phyloP scores from a whole-genome alignment of 1,140 invertebrate species.

The Bombus turneri region DNA sequence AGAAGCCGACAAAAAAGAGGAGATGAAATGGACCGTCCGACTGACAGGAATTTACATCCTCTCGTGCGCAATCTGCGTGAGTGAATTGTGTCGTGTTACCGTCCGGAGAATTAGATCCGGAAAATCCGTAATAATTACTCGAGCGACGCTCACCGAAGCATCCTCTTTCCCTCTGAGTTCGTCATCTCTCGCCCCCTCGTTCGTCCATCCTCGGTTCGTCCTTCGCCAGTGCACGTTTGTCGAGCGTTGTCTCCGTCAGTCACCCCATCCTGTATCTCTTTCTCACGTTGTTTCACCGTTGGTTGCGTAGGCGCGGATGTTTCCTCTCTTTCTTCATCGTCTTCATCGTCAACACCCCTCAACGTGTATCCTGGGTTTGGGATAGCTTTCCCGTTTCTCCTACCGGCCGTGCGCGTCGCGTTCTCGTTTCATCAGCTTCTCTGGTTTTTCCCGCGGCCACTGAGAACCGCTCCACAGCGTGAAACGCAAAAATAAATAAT shows the following conservation, averaged over 20 bases:
- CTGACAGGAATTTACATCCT: conserved; percentile 81
- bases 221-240: conserved; percentile 24
- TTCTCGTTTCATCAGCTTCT: conserved; percentile 3
- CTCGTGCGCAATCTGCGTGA: conserved; percentile 81
- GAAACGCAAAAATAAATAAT: conserved; percentile 76
- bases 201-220: conserved; percentile 14
- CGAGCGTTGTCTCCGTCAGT: conserved; percentile 37
- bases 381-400: not conserved
- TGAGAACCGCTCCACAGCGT: conserved; percentile 51
- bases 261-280: conserved; percentile 26
- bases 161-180: conserved; percentile 63
- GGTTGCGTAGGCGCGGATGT: not conserved
- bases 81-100: conserved; percentile 82
- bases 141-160: conserved; percentile 75
- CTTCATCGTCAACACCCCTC: conserved; percentile 30
- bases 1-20: conserved; percentile 70
- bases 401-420: not conserved
- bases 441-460: conserved; percentile 29
- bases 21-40: conserved; percentile 80
- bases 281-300: conserved; percentile 32
- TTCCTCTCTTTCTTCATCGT: conserved; percentile 33
- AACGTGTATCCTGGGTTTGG: not conserved
- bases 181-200: conserved; percentile 34
- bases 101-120: conserved; percentile 82
- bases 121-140: conserved; percentile 83